Base-by-base conservation (phyloP, 2,797 vertebrate genomes). In the Atherinosoma microstoma region DNA sequence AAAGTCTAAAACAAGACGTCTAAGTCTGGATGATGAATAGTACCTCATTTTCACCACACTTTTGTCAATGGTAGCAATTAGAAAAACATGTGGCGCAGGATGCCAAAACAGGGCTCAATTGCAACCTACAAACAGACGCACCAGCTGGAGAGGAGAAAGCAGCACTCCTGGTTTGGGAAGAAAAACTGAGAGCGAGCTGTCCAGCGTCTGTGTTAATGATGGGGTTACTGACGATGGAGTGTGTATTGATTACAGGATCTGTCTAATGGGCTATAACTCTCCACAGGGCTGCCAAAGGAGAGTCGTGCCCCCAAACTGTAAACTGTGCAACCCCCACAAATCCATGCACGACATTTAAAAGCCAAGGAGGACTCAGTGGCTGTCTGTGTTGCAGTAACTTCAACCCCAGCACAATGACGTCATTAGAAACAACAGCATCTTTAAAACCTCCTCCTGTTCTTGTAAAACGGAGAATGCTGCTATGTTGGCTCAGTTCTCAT, bases 201-300 rank as follows among this genome's bases (percentile, higher is more conserved):
- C 88, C 86, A 62, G 65, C 42, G 38, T 86, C 75, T 69, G 40
- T 67, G 87, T 86, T 93, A 93, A 94, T 93, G 84, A 92, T 73
- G 86, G 87, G 81, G 82, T 90, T 80, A 74, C 64, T 79, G 79
- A 88, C 36, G 64, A 75, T 62, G 76, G 86, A 72, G 73, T 89
- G 90, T 88, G 87, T 94, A 93, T 94, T 94, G 92, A 94, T 94
- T 94, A 94, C 91, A 94, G 92, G 92, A 84, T 89, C 85, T 78
- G 90, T 91, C 92, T 90, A 92, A 94, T 88, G 90, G 89, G 73
- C 88, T 75, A 89, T 94, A 94, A 94, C 85, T 91, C 89, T 91
- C 74, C 61, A 70, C 78, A 63, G 70, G 72, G 73, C 85, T 82
- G 86, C 84, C 75, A 85, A 64, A 81, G 79, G 73, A 91, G 87